Base-by-base conservation (phyloP, 2,113 vertebrate species). In the Cricetomys ansorgei region DNA sequence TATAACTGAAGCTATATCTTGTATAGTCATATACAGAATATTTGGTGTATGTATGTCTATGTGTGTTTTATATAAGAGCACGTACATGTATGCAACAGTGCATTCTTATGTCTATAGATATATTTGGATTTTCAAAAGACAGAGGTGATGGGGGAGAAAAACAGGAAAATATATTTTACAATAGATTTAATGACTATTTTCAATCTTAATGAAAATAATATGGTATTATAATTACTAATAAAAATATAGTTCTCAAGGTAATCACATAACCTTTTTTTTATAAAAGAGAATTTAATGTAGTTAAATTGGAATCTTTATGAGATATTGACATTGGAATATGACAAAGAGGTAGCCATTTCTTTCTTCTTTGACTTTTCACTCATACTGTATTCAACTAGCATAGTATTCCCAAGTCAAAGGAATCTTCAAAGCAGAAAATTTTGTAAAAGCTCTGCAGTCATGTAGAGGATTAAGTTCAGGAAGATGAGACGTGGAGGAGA, bases 291-390 rank as follows among this genome's bases (percentile, higher is more conserved):
- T 84, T 81, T 88, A 87, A 67, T 4, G 57, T 59, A 86, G 10
- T 85, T n/a, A 48, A 80, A 12, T 69, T 27, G 8, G 27, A 62
- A 59, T 31, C 17, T 50, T 16, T 65, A 40, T 12, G 69, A 43
- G 0, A 69, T 23, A 45, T 16, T 88, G 40, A 0, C 59, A 55
- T 64, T 90, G 90, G n/a, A 48, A 1, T 59, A 7, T 91, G 31
- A n/a, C 37, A 83, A 77, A 43, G 19, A 2, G 3, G 19, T 73
- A 29, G 3, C 75, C 25, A 67, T 50, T 86, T 86, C 40, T 40
- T 85, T 87, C 96, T 37, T 53, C 79, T 57, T 75, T 92, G 55
- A 93, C 29, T 6, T 12, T 45, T 96, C 25, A 31, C 13, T 94
- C 48, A 80, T 79, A 86, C 13, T 29, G 1, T 77, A 72, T 85